These are phyloP conservation scores for Cephalotes varians DNA, from an alignment of 2,888 invertebrate species.

Conservation along the genomic window DNA sequence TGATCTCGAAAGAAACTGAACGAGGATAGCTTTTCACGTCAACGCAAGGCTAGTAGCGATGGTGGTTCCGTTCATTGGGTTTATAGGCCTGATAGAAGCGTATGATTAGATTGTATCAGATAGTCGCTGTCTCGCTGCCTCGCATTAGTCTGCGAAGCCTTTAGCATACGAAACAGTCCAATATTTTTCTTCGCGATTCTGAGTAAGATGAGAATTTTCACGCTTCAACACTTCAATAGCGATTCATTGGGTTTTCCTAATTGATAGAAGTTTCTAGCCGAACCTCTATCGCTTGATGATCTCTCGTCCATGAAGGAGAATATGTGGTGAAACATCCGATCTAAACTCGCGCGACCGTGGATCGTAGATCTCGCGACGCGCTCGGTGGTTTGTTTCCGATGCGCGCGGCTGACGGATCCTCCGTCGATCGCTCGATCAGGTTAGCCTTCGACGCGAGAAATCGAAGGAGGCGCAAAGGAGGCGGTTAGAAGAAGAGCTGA, in stretches of 20 bases:
- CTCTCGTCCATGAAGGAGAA: neutral
- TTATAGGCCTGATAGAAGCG: conserved; percentile 9
- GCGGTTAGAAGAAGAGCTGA: conserved; percentile 36
- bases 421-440: conserved; percentile 55
- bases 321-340: neutral
- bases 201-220: neutral
- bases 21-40: conserved; percentile 26
- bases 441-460: conserved; percentile 58
- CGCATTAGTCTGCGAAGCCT: neutral
- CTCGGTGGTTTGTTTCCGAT: conserved; percentile 48
- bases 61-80: conserved; percentile 30
- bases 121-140: neutral
- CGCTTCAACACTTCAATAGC: conserved; percentile 4
- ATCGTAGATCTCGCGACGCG: conserved; percentile 27
- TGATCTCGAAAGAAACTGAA: conserved; percentile 18
- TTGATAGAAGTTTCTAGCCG: neutral
- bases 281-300: neutral
- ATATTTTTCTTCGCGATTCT: neutral
- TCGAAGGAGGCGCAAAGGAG: conserved; percentile 56
- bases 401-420: conserved; percentile 49
- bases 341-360: neutral
- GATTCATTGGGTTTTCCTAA: neutral
- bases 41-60: neutral
- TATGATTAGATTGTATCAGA: conserved; percentile 19
- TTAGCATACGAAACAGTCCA: neutral